Evolutionary conservation across 2,888 invertebrate species (phyloP).

Genomic region (Acronicta psi): DNA sequence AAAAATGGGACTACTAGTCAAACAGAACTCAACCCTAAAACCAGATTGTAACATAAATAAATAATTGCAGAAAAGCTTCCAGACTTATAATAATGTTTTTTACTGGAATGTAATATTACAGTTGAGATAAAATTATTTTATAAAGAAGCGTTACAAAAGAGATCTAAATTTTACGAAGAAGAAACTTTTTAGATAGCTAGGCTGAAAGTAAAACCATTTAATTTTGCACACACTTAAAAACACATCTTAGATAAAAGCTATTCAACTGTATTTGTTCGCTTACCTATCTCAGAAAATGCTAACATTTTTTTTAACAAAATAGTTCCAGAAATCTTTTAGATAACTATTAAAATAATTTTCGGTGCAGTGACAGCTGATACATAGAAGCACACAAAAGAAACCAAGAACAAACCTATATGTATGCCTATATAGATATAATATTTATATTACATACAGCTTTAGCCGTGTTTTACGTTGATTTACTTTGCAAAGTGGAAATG

Average conservation of each 20-base stretch:
- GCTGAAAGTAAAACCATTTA: conserved; percentile 13
- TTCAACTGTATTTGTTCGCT: conserved; percentile 20
- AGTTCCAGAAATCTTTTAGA: conserved; percentile 39
- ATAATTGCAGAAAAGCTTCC: conserved; percentile 54
- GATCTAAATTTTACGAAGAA: conserved; percentile 68
- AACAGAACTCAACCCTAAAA: conserved; percentile 54
- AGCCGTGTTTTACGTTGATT: conserved; percentile 77
- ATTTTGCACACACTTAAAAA: conserved; percentile 5
- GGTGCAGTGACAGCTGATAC: conserved; percentile 36
- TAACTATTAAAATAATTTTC: conserved; percentile 31
- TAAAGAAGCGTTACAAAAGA: conserved; percentile 76
- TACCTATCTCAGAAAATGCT: conserved; percentile 14
- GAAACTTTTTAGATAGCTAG: conserved; percentile 31
- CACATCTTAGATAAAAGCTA: neutral
- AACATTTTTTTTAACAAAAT: conserved; percentile 8
- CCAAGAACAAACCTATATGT: conserved; percentile 59
- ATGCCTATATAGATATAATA: conserved; percentile 63
- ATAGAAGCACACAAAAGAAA: conserved; percentile 63
- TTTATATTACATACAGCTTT: conserved; percentile 77
- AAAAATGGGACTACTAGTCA: too few relatives aligned
- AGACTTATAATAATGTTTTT: conserved; percentile 77
- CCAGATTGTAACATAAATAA: conserved; percentile 46
- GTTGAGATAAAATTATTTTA: conserved; percentile 76
- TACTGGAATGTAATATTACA: conserved; percentile 85
- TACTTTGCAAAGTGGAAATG: conserved; percentile 80